Conservation (phyloP, 2,113 vertebrate species). For the Eidolon helvum region DNA sequence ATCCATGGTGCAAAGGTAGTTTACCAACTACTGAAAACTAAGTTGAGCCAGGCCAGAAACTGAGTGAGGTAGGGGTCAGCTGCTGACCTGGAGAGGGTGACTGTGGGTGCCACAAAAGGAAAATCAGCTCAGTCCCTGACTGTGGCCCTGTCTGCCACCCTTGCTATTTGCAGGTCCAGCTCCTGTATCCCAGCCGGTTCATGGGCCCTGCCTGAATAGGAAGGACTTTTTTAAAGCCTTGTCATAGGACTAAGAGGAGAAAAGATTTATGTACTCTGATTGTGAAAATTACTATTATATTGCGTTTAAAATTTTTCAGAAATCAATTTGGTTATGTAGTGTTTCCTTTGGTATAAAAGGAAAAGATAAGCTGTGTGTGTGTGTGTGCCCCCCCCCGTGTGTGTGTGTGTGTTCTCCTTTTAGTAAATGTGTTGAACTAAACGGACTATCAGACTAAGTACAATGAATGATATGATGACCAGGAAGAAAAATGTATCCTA, state of each 20-base stretch:
- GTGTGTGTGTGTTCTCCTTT: background rate
- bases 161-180: background rate
- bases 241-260: background rate
- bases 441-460: background rate
- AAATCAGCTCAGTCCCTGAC: accelerated
- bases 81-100: background rate
- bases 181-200: background rate
- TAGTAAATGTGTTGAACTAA: background rate
- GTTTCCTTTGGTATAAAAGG: background rate
- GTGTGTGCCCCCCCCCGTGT: background rate
- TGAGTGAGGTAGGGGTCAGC: background rate
- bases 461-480: background rate
- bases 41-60: background rate
- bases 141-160: background rate
- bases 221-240: slow-evolving; percentile 20
- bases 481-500: background rate
- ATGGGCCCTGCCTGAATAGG: background rate
- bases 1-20: background rate
- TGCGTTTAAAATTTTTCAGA: slow-evolving; percentile 23
- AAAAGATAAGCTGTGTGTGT: background rate
- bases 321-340: background rate
- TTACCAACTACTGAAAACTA: background rate
- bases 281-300: slow-evolving; percentile 8
- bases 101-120: background rate
- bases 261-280: background rate